Evolutionary conservation across 2,888 invertebrate genomes (phyloP).

Genomic region (Epirrhoe tristata): DNA sequence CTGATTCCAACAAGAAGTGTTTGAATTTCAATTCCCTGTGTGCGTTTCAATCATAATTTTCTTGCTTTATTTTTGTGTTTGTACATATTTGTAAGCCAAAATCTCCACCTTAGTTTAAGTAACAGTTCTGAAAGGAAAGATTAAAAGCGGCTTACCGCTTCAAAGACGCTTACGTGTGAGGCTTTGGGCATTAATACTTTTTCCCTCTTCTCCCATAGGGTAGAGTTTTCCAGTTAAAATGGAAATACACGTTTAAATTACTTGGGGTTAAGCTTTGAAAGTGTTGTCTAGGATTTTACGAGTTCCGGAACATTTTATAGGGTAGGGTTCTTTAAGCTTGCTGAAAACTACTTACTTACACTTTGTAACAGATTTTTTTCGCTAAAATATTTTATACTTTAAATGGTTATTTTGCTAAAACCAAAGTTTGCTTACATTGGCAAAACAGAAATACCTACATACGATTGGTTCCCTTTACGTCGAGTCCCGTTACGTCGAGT

Average conservation of each 20-base stretch:
- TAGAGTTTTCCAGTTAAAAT: conserved; percentile 40
- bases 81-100: conserved; percentile 13
- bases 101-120: conserved; percentile 12
- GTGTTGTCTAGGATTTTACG: conserved; percentile 22
- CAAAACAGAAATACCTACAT: no score
- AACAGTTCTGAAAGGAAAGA: conserved; percentile 26
- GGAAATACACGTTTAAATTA: conserved; percentile 33
- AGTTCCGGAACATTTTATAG: conserved; percentile 20
- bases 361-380: conserved; percentile 5
- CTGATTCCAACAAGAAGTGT: not conserved
- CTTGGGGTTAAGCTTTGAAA: conserved; percentile 20
- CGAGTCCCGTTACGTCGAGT: no score
- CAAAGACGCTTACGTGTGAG: conserved; percentile 31
- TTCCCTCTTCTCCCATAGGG: conserved; percentile 18
- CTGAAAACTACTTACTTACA: conserved; percentile 17
- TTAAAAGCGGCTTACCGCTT: conserved; percentile 28
- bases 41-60: conserved; percentile 2
- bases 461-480: no score
- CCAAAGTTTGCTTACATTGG: not conserved
- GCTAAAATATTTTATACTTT: not conserved
- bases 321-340: not conserved
- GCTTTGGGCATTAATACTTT: conserved; percentile 32
- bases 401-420: not conserved
- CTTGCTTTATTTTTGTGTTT: conserved; percentile 7
- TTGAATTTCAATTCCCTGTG: not conserved